Conservation (phyloP, 1,140 invertebrate species). For the Trachymyrmex cornetzi region DNA sequence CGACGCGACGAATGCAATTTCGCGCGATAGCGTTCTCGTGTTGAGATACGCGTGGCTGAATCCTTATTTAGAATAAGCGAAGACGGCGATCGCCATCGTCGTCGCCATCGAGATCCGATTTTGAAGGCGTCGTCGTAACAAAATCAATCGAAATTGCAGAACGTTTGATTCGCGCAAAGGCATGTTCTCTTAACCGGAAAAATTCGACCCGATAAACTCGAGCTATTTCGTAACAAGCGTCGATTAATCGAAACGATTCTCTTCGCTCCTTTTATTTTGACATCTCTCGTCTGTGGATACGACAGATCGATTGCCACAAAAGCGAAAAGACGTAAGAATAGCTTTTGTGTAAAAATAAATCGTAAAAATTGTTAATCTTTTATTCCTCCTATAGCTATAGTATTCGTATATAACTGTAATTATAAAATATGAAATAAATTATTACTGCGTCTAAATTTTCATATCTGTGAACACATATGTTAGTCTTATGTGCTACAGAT, state of each 20-base stretch:
- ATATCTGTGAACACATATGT: not conserved
- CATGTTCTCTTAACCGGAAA: conserved; percentile 27
- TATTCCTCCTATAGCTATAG: not conserved
- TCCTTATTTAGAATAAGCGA: conserved; percentile 60
- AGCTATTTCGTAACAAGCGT: conserved; percentile 16
- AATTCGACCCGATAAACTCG: conserved; percentile 24
- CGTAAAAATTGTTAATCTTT: not conserved
- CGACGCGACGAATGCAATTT: conserved; percentile 49
- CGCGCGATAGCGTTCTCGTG: conserved; percentile 49
- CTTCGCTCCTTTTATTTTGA: not conserved
- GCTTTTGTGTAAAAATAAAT: not conserved
- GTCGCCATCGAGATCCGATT: conserved; percentile 3
- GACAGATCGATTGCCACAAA: not conserved
- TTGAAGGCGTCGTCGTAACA: conserved; percentile 35
- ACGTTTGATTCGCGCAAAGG: conserved; percentile 3
- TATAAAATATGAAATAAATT: not conserved
- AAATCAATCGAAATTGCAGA: conserved; percentile 37
- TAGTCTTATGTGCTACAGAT: not conserved
- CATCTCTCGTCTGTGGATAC: not conserved
- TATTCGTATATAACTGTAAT: no score
- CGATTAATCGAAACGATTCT: conserved; percentile 28
- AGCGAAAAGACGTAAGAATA: not conserved
- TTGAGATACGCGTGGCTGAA: conserved; percentile 32
- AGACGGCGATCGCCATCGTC: conserved; percentile 13
- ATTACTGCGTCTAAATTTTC: not conserved